These are phyloP conservation scores for Netelia melanura DNA, from an alignment of 2,888 invertebrate genomes.

Conservation along the genomic window DNA sequence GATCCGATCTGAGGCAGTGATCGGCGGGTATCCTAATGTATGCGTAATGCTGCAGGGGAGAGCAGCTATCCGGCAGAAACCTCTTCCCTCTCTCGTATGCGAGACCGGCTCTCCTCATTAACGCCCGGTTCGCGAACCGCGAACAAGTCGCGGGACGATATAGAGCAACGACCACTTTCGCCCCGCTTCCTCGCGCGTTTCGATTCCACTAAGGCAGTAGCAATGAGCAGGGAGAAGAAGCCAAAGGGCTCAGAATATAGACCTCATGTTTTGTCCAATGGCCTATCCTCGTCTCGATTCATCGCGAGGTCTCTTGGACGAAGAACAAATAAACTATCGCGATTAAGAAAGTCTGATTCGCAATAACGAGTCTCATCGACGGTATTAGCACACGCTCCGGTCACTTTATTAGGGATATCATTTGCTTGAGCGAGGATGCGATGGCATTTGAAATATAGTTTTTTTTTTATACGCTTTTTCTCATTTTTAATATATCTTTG, in stretches of 20 bases:
- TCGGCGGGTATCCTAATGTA: conserved; percentile 82
- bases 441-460: neutral
- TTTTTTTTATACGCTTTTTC: neutral
- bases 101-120: conserved; percentile 81
- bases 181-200: conserved; percentile 51
- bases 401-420: neutral
- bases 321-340: conserved; percentile 69
- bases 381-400: conserved; percentile 19
- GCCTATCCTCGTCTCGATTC: conserved; percentile 52
- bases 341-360: conserved; percentile 64
- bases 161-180: conserved; percentile 31
- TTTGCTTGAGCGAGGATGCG: neutral
- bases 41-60: conserved; percentile 81
- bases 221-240: conserved; percentile 32
- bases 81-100: conserved; percentile 7
- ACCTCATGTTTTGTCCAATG: conserved; percentile 79
- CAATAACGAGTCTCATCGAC: conserved; percentile 68
- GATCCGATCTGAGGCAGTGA: conserved; percentile 80
- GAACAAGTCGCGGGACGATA: conserved; percentile 20
- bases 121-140: conserved; percentile 76
- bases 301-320: conserved; percentile 44
- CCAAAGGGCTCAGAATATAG: conserved; percentile 75
- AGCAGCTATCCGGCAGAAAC: conserved; percentile 19
- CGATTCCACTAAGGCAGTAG: conserved; percentile 8
- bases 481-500: neutral